Evolutionary conservation across 1,140 invertebrate species (phyloP).

Genomic region (Leptonema lineaticorne): DNA sequence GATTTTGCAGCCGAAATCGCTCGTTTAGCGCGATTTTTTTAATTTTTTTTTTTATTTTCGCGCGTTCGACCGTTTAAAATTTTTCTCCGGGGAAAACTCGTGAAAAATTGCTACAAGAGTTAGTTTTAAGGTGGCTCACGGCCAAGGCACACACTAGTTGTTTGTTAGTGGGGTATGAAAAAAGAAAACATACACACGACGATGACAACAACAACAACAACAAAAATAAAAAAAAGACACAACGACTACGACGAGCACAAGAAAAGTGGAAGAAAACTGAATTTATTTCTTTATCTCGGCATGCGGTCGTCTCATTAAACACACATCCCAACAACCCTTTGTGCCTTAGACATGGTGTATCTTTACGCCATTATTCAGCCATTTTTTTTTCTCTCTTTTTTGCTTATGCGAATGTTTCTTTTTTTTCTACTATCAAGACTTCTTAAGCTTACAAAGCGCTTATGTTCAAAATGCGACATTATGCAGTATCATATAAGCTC

Average conservation of each 20-base stretch:
- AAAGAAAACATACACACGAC: too few relatives aligned
- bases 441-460: too few relatives aligned
- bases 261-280: conserved; percentile 11
- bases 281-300: conserved; percentile 23
- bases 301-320: conserved; percentile 22
- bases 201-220: too few relatives aligned
- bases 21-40: too few relatives aligned
- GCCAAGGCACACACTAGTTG: conserved; percentile 20
- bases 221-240: too few relatives aligned
- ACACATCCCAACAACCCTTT: not conserved
- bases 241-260: too few relatives aligned
- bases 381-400: not conserved
- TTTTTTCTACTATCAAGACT: too few relatives aligned
- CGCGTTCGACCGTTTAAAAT: not conserved
- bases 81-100: not conserved
- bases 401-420: too few relatives aligned
- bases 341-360: not conserved
- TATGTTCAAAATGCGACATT: too few relatives aligned
- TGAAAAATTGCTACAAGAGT: conserved; percentile 20
- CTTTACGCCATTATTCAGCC: not conserved
- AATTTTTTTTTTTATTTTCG: not conserved
- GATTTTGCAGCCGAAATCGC: too few relatives aligned
- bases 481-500: too few relatives aligned
- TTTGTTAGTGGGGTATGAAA: conserved; percentile 16
- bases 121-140: conserved; percentile 12